These are phyloP conservation scores for Sebastes glaucus DNA, from an alignment of 2,797 vertebrate species.

Conservation along the genomic window DNA sequence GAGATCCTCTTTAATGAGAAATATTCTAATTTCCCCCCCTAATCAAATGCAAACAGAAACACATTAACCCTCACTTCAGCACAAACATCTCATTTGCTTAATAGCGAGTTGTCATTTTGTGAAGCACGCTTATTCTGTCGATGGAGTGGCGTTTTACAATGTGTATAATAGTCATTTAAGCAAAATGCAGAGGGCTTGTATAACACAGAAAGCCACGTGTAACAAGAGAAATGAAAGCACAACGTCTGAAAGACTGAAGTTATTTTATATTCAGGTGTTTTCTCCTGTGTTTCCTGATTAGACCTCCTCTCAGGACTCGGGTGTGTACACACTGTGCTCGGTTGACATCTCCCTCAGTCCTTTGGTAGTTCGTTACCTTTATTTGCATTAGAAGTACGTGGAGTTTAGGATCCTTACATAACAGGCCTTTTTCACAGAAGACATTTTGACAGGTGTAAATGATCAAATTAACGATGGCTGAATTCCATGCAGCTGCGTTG, in stretches of 20 bases:
- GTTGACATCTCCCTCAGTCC: not conserved
- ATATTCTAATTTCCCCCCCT: slow-evolving; percentile 33
- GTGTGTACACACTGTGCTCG: not conserved
- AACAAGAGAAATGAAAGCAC: not conserved
- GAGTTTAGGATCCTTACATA: not conserved
- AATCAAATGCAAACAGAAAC: slow-evolving; percentile 44
- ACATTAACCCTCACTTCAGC: not conserved
- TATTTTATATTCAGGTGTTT: slow-evolving; percentile 8
- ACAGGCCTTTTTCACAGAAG: no score
- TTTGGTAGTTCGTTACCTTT: not conserved
- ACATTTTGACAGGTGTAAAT: not conserved
- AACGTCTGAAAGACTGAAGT: not conserved
- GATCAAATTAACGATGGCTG: not conserved
- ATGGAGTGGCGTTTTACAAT: not conserved
- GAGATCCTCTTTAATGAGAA: slow-evolving; percentile 49
- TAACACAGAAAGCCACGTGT: not conserved
- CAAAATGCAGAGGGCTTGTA: not conserved
- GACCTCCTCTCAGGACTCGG: not conserved
- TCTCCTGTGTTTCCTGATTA: not conserved
- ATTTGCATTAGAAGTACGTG: not conserved
- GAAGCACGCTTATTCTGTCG: not conserved
- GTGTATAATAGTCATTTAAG: not conserved
- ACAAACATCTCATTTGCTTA: slow-evolving; percentile 23
- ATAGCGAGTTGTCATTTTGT: slow-evolving; percentile 15
- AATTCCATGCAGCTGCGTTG: not conserved